Evolutionary conservation across 2,797 vertebrate genomes (phyloP).

Genomic region (Tokudaia tokunoshimensis): DNA sequence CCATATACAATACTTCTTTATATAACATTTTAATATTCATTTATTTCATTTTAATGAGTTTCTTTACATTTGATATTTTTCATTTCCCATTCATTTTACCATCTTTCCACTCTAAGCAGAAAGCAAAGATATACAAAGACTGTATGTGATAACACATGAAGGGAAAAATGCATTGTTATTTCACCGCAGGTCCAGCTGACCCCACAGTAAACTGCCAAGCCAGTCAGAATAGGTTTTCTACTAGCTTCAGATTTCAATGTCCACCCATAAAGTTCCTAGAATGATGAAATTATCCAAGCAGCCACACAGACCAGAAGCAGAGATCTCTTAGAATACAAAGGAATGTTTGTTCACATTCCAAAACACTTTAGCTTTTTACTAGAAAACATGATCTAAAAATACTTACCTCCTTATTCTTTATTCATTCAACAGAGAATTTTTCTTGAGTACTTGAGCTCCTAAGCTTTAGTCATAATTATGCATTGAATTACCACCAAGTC

Average conservation of each 20-base stretch:
- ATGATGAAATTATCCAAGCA: conserved; percentile 4
- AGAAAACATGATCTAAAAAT: conserved; percentile 47
- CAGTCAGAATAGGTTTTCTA: conserved; percentile 29
- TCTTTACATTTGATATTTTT: not conserved
- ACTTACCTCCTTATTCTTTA: not conserved
- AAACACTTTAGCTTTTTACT: not conserved
- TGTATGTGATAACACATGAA: not conserved
- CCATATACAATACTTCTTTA: conserved; percentile 7
- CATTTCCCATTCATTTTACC: not conserved
- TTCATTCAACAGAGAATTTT: conserved; percentile 34
- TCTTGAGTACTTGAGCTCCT: not conserved
- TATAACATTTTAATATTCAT: not conserved
- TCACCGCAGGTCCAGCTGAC: not conserved
- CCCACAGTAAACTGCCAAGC: not conserved
- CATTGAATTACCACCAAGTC: not conserved
- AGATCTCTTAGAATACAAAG: conserved; percentile 36
- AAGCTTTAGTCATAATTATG: not conserved
- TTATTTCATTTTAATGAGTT: conserved; percentile 12
- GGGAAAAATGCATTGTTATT: not conserved
- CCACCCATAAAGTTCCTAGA: not conserved
- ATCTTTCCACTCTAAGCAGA: not conserved
- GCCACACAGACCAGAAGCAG: not conserved
- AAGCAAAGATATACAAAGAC: not conserved
- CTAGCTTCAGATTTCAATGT: conserved; percentile 5
- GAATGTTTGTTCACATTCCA: conserved; percentile 26